Conservation (phyloP, 2,888 invertebrate species). For the Stegophylla sp. region DNA sequence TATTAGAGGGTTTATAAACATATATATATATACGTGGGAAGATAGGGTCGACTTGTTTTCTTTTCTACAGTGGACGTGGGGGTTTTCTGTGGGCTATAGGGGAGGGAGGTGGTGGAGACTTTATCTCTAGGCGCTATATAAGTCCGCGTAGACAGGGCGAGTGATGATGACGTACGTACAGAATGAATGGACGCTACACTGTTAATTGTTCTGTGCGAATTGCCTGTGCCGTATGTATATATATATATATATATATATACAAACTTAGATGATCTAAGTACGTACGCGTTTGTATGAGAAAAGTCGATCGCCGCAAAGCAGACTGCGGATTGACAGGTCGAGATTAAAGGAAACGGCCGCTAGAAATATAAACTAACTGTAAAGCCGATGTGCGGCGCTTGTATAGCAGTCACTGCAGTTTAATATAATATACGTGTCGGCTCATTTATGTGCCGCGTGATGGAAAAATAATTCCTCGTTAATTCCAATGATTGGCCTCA, state of each 20-base stretch:
- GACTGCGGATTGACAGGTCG: conserved; percentile 36
- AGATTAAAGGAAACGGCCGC: conserved; percentile 28
- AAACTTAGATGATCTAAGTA: too few relatives aligned
- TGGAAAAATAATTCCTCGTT: not conserved
- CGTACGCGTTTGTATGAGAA: not conserved
- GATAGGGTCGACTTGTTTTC: conserved; percentile 44
- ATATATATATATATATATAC: conserved; percentile 4
- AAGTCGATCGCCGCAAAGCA: conserved; percentile 27
- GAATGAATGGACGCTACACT: not conserved
- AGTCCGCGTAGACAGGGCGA: not conserved
- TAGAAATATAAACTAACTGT: conserved; percentile 6
- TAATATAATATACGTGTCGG: not conserved
- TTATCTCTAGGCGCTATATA: not conserved
- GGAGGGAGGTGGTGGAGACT: not conserved
- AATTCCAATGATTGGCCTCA: not conserved
- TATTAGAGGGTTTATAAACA: conserved; percentile 33
- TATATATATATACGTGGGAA: not conserved
- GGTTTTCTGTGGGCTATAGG: not conserved
- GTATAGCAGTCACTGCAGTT: too few relatives aligned
- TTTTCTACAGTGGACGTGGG: conserved; percentile 22
- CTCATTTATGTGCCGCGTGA: too few relatives aligned
- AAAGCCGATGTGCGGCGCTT: not conserved
- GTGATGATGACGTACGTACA: not conserved
- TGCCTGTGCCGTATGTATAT: not conserved
- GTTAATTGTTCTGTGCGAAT: not conserved